Evolutionary conservation across 2,888 invertebrate species (phyloP), one percentile per base, ranked within the genome.

Genomic region (Hyles lineata): DNA sequence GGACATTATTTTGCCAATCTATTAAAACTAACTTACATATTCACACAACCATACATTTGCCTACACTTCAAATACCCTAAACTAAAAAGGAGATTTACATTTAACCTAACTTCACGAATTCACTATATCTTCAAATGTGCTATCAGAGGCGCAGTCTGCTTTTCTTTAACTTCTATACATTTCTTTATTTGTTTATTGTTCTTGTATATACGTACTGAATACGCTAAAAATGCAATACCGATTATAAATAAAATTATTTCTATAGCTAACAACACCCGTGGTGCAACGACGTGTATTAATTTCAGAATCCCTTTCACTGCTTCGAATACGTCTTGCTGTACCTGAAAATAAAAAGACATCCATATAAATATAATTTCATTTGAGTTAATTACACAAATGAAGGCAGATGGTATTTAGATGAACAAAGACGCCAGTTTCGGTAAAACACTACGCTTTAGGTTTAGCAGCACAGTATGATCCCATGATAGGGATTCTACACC

Each of bases 261-360:
- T 0, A 85, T 9, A 1, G 77, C 74, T 11, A 87, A 52, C 8
- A 89, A 19, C 0, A 85, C 23, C 29, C 78, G 78, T 0, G 91
- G 91, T 0, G 78, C 85, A 43, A 81, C 79, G 8, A 84, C 74
- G 79, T 90, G 87, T 2, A 89, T 79, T 15, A 86, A 69, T 74
- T 82, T 82, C 55, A 91, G 79, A 4, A 82, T 75, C 0, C 74
- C 70, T 71, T 84, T 83, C 1, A 80, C 80, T 2, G 80, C 73
- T 7, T 86, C 86, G 15, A 82, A 75, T 15, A 91, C 74, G 35
- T 85, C 85, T n/a, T 89, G 88, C 73, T 89, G 89, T 0, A 80
- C 79, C 92, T 93, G 85, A 5, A 87, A 88, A 67, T 75, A 73
- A 29, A 72, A 70, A 71, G 29, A 55, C 9, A 61, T 11, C 17